Conservation (phyloP, 2,888 invertebrate genomes). For the Cheilosia vernalis region DNA sequence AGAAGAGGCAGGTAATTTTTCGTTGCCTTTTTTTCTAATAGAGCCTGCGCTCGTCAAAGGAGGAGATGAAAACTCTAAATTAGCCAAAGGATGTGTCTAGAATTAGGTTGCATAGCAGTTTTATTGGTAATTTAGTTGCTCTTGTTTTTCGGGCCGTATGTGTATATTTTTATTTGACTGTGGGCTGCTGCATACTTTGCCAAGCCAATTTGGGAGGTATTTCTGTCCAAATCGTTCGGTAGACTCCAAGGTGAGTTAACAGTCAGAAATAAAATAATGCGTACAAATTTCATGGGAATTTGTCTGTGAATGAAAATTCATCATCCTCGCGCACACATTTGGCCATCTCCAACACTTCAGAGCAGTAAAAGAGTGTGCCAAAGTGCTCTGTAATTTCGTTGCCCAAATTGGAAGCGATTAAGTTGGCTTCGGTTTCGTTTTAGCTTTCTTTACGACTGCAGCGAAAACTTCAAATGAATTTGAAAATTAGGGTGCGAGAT, state of each 20-base stretch:
- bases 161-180: background rate
- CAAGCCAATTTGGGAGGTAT: conserved; percentile 43
- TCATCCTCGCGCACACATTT: conserved; percentile 38
- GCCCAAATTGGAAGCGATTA: conserved; percentile 54
- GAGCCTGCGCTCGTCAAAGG: conserved; percentile 7
- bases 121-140: conserved; percentile 27
- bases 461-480: conserved; percentile 30
- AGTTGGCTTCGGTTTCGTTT: conserved; percentile 25
- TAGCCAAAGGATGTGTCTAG: conserved; percentile 43
- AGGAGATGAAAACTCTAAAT: conserved; percentile 41
- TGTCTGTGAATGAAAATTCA: conserved; percentile 66
- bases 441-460: conserved; percentile 37
- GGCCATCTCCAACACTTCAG: conserved; percentile 16
- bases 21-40: conserved; percentile 15
- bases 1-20: conserved; percentile 19
- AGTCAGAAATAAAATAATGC: conserved; percentile 25
- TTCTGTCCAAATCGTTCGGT: conserved; percentile 18
- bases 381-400: conserved; percentile 67
- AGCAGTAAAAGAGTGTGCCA: conserved; percentile 14
- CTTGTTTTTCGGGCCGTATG: background rate
- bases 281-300: conserved; percentile 55
- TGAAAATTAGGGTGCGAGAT: conserved; percentile 46
- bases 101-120: conserved; percentile 55
- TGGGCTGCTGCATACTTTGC: conserved; percentile 5
- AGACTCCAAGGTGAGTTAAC: background rate